These are phyloP conservation scores for Caerostris extrusa DNA, from an alignment of 1,140 invertebrate species.

Conservation along the genomic window DNA sequence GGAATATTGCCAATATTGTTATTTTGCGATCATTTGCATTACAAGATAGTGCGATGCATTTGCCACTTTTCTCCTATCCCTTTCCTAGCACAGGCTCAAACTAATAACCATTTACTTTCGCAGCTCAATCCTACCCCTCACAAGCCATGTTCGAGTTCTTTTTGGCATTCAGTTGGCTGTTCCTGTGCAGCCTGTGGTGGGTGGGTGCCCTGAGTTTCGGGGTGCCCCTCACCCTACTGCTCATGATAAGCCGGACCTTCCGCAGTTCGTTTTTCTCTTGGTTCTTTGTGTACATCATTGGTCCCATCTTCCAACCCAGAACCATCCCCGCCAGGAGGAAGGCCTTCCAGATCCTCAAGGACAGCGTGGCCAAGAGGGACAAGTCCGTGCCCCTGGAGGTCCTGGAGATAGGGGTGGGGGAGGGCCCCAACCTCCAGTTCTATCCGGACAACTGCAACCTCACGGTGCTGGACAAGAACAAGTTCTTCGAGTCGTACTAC, in stretches of 20 bases:
- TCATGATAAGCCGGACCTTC: neutral
- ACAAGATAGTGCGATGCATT: too few relatives aligned
- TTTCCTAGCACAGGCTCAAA: too few relatives aligned
- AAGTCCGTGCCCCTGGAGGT: constrained; percentile 22
- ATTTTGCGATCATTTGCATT: too few relatives aligned
- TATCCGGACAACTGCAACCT: constrained; percentile 68
- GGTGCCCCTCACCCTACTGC: neutral
- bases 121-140: neutral
- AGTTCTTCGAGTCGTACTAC: constrained; percentile 23
- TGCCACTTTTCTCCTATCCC: too few relatives aligned
- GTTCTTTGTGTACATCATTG: neutral
- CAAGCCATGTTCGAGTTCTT: neutral
- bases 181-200: constrained; percentile 42
- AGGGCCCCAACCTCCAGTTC: constrained; percentile 67
- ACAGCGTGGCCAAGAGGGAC: neutral
- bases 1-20: too few relatives aligned
- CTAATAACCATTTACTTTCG: neutral
- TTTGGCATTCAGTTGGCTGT: neutral
- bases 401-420: constrained; percentile 77
- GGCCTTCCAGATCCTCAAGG: constrained; percentile 53
- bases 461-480: constrained; percentile 49
- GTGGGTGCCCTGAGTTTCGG: neutral
- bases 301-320: constrained; percentile 4
- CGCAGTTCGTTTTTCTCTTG: neutral
- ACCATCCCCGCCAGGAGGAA: neutral